Evolutionary conservation across 2,888 invertebrate species (phyloP), one percentile per base, ranked within the genome.

Genomic region (Timema cristinae): DNA sequence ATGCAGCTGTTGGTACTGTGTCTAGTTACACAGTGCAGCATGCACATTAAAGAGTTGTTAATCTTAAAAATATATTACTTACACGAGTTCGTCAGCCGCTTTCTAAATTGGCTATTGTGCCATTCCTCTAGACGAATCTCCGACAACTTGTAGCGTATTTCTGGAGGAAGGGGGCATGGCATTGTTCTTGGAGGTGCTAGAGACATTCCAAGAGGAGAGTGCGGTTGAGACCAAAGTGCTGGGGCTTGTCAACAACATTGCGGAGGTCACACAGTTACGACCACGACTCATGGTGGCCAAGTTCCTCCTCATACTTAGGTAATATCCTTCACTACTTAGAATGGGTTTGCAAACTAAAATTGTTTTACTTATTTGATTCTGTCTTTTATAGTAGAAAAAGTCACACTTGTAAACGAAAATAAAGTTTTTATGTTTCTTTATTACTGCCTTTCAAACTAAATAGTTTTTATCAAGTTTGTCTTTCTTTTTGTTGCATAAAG

Each of bases 221-320:
- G 86, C 88, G 56, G 88, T 91, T n/a, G 90, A 91, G 80, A 91
- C 91, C 4, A 92, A 91, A 83, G 90, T 91, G 54, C 82, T 90
- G 10, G 90, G 91, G 11, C 82, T 91, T 7, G 81, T 92, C 77
- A 92, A 91, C 79, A 92, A 92, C 79, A 90, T 91, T 76, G 91
- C 91, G 7, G 91, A 92, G 83, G 91, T 91, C 61, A 82, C 84
- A 47, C 80, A 83, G 67, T 81, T 90, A 72, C 80, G 88, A 72
- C 78, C 81, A 63, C 79, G 82, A 50, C 80, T 89, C 63, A 85
- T 88, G 84, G 83, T 84, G 74, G 83, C 85, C 63, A 82, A 84
- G 54, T 87, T 88, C 79, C 82, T 89, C 72, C 79, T 80, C 73
- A 84, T 85, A 78, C 82, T 88, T 54, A 83, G 83, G 85, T 84